Base-by-base conservation (phyloP, 2,797 vertebrate genomes). In the Falco columbarius region DNA sequence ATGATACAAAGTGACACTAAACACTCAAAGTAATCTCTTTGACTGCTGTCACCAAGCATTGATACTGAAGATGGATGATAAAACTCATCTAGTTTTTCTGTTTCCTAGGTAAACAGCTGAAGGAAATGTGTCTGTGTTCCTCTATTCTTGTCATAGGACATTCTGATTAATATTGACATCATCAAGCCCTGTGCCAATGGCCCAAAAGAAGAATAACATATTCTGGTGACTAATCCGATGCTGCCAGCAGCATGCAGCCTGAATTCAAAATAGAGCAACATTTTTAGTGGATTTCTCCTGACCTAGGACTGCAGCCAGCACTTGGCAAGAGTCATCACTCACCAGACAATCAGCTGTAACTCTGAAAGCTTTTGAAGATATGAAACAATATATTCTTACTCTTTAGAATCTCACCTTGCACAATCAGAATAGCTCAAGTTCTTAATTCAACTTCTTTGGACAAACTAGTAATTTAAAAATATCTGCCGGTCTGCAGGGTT, bases 101-200 rank as follows among this genome's bases (percentile, higher is more conserved):
- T 89, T 92, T 90, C 81, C 65, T 47, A 44, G 55, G 56, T 91
- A 96, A 95, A 93, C 59, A 93, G 75, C 44, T 72, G 67, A 86
- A 85, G 81, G 79, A 96, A 93, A 95, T 75, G n/a, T 96, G 71
- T 56, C 87, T 85, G 12, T 68, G 22, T 52, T 83, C 47, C 56
- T 87, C 55, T 66, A 38, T 63, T 82, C 47, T 70, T 88, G 67
- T 83, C 84, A 76, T 52, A 18, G 70, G 79, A 70, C 73, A 79
- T 92, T 95, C 90, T 96, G 93, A 95, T 97, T 94, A 96, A 89
- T 96, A 79, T 56, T 91, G 89, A 91, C 92, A 91, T 92, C 76
- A 82, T 55, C 80, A 71, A 93, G 46, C 21, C 34, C 58, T 67
- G 55, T 92, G 79, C 51, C 51, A 83, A n/a, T 65, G 74, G 93